Percentiles rank a stretch among this genome's conserved stretches.
Conservation (phyloP, 1,140 invertebrate species). For the Phenacoccus solenopsis region DNA sequence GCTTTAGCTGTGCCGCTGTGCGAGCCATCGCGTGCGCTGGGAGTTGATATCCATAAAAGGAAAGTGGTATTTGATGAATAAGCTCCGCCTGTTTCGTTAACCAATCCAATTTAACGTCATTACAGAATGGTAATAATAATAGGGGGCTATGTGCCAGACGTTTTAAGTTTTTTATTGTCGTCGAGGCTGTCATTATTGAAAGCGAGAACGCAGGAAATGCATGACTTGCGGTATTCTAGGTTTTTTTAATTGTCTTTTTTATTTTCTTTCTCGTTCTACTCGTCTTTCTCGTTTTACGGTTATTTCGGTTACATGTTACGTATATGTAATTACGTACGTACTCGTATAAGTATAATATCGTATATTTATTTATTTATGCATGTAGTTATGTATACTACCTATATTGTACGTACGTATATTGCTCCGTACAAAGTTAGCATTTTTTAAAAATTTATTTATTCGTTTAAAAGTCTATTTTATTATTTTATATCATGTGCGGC, state of each 20-base stretch:
- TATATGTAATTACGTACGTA: too few species aligned
- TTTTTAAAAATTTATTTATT: too few species aligned
- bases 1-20: too few species aligned
- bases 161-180: neutral
- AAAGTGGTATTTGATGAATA: neutral
- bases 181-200: neutral
- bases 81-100: neutral
- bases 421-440: too few species aligned
- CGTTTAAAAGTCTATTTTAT: too few species aligned
- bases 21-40: neutral
- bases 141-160: neutral
- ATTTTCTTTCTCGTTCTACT: neutral
- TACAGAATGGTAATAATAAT: neutral
- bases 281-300: neutral
- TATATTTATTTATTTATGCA: too few species aligned
- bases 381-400: too few species aligned
- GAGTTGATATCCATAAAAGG: neutral
- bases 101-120: constrained; percentile 1
- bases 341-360: too few species aligned
- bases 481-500: too few species aligned
- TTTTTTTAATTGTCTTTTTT: neutral
- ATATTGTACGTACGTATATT: too few species aligned
- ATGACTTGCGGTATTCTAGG: neutral
- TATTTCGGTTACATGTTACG: neutral
- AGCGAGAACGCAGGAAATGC: neutral